phyloP scores from a whole-genome alignment of 1,140 invertebrate genomes.

The Ceratoteleas bidentatus region DNA sequence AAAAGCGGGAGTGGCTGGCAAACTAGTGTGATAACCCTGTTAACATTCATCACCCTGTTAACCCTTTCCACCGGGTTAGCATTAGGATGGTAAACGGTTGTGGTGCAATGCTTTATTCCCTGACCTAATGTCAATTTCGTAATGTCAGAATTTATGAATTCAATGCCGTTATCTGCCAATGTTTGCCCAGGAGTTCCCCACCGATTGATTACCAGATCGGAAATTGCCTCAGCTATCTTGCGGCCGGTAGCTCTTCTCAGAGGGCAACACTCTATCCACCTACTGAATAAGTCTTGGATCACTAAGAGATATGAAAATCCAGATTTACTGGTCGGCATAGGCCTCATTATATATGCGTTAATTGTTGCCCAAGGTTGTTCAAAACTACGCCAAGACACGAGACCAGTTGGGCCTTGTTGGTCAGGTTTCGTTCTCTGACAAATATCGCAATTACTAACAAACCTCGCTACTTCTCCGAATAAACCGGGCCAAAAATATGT shows the following conservation, averaged over 20 bases:
- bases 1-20: conserved; percentile 70
- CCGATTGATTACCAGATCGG: conserved; percentile 43
- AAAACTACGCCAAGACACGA: not conserved
- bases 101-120: not conserved
- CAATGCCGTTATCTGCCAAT: conserved; percentile 63
- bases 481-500: not conserved
- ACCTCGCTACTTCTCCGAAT: not conserved
- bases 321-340: not conserved
- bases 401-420: not conserved
- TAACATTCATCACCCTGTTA: conserved; percentile 75
- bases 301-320: conserved; percentile 3
- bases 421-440: not conserved
- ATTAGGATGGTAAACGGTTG: conserved; percentile 74
- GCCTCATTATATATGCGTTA: not conserved
- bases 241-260: not conserved
- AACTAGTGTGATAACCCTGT: conserved; percentile 68
- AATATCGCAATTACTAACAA: not conserved
- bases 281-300: conserved; percentile 5
- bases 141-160: conserved; percentile 10
- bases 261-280: not conserved
- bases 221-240: not conserved
- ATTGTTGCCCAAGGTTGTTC: not conserved
- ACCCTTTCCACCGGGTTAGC: conserved; percentile 76
- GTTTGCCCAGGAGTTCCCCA: conserved; percentile 15
- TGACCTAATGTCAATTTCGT: too few species aligned